These are phyloP conservation scores for Eupithecia subfuscata DNA, from an alignment of 2,888 invertebrate species.

Conservation along the genomic window DNA sequence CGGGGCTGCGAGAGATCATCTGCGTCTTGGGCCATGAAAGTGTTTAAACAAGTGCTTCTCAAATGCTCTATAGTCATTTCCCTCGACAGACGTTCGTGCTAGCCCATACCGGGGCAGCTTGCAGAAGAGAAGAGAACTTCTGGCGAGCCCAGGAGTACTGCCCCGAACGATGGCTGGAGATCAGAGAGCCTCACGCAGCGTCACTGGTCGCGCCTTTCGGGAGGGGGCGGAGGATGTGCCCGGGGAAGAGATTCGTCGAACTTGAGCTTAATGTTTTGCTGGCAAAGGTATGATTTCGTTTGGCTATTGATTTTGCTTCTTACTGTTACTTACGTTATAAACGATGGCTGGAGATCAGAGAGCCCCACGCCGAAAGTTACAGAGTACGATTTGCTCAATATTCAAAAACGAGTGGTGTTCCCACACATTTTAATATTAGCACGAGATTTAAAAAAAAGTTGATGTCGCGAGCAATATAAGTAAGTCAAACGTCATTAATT, in stretches of 20 bases:
- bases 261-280: slow-evolving; percentile 89
- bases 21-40: no score
- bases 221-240: slow-evolving; percentile 91
- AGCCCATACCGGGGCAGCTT: slow-evolving; percentile 93
- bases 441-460: background rate
- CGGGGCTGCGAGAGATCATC: no score
- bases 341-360: no score
- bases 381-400: no score
- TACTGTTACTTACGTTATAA: no score
- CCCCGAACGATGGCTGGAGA: slow-evolving; percentile 91
- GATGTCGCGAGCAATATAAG: background rate
- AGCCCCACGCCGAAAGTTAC: slow-evolving; percentile 41
- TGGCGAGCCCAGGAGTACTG: slow-evolving; percentile 86
- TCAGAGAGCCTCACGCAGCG: slow-evolving; percentile 81
- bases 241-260: slow-evolving; percentile 93
- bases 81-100: slow-evolving; percentile 88
- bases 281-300: slow-evolving; percentile 82
- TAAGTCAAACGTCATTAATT: background rate
- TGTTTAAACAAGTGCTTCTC: background rate
- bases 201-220: slow-evolving; percentile 91
- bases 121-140: slow-evolving; percentile 90
- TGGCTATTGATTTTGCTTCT: background rate
- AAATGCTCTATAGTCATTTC: background rate
- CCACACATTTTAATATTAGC: no score
- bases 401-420: no score